Conservation (phyloP, 1,140 invertebrate species). For the Micrasema longulum region DNA sequence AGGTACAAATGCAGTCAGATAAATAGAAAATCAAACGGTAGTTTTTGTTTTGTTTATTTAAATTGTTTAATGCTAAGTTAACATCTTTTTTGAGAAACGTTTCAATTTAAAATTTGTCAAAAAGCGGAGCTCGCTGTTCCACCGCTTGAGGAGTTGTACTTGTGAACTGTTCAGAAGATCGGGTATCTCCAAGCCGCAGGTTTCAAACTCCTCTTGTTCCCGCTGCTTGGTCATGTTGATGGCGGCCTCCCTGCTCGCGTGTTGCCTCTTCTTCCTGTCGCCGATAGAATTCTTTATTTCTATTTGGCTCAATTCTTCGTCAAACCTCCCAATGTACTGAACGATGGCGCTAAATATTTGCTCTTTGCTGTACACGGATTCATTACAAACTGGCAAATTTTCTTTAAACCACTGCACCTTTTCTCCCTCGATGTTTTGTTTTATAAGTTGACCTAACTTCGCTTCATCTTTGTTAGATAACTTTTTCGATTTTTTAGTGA, state of each 20-base stretch:
- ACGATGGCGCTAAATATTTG: slow-evolving; percentile 71
- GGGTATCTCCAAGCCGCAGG: slow-evolving; percentile 79
- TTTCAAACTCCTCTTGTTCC: slow-evolving; percentile 77
- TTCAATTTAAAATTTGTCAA: slow-evolving; percentile 76
- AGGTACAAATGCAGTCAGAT: no score
- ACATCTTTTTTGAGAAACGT: slow-evolving; percentile 67
- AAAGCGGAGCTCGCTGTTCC: slow-evolving; percentile 76
- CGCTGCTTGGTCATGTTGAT: slow-evolving; percentile 78
- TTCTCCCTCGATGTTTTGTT: slow-evolving; percentile 78
- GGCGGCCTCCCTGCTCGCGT: slow-evolving; percentile 79
- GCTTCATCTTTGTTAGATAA: slow-evolving; percentile 73
- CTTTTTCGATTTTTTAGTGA: slow-evolving; percentile 76
- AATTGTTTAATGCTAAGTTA: slow-evolving; percentile 1
- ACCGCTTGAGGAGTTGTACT: slow-evolving; percentile 71
- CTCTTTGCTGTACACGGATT: slow-evolving; percentile 68
- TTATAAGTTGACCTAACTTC: slow-evolving; percentile 74
- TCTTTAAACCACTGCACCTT: slow-evolving; percentile 79
- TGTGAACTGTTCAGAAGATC: slow-evolving; percentile 72
- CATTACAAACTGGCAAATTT: slow-evolving; percentile 68
- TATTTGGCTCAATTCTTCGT: slow-evolving; percentile 83
- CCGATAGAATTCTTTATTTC: slow-evolving; percentile 79
- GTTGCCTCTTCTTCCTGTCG: slow-evolving; percentile 76
- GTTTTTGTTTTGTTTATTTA: no score
- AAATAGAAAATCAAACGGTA: no score
- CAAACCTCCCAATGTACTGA: slow-evolving; percentile 72